Evolutionary conservation across 2,888 invertebrate genomes (phyloP).

Genomic region (Boloria euphrosyne): DNA sequence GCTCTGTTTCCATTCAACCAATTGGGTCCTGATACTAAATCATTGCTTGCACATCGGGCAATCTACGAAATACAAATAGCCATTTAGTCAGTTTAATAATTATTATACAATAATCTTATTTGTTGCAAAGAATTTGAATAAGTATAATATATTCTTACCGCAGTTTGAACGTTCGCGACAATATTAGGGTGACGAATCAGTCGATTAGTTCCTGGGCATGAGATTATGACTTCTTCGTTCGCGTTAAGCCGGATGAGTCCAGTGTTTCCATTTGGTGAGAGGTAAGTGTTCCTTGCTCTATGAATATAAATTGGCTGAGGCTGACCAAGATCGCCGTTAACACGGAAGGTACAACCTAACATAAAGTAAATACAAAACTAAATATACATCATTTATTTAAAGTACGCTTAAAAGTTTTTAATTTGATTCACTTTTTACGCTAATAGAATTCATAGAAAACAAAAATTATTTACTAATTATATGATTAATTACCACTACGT

Average conservation of each 20-base stretch:
- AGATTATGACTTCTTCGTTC: constrained; percentile 61
- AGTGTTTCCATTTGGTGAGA: constrained; percentile 58
- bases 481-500: constrained; percentile 54
- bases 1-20: constrained; percentile 62
- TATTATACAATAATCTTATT: no score
- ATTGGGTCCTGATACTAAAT: constrained; percentile 57
- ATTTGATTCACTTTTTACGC: no score
- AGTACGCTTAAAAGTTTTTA: neutral
- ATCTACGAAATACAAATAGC: constrained; percentile 47
- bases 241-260: constrained; percentile 57
- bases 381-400: neutral
- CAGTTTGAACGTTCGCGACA: constrained; percentile 50
- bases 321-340: constrained; percentile 76
- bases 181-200: constrained; percentile 61
- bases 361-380: neutral
- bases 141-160: constrained; percentile 49
- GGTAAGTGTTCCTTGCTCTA: constrained; percentile 55
- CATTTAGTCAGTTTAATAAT: no score
- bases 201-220: constrained; percentile 62
- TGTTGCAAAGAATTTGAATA: neutral
- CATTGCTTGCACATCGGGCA: constrained; percentile 61
- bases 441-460: neutral
- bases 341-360: constrained; percentile 65
- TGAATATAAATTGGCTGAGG: constrained; percentile 83
- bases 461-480: neutral